phyloP scores from a whole-genome alignment of 2,113 vertebrate genomes.

The Calidris pugnax region DNA sequence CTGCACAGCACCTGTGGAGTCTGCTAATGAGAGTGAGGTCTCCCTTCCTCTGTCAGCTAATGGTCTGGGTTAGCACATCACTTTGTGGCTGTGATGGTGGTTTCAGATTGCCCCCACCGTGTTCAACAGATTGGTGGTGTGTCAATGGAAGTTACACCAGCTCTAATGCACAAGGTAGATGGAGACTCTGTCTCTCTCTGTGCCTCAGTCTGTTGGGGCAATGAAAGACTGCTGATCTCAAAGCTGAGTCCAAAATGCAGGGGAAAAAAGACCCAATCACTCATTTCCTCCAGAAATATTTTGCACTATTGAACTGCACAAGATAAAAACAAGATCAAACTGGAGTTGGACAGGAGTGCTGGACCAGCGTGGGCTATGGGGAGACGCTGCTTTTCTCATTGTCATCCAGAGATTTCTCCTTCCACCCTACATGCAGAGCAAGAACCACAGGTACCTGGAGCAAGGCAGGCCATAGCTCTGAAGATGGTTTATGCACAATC shows the following conservation, averaged over 20 bases:
- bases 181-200: background rate
- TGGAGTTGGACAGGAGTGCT: background rate
- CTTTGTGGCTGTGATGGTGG: background rate
- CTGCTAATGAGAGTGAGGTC: background rate
- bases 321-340: background rate
- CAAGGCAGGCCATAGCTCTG: background rate
- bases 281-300: background rate
- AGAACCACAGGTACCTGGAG: background rate
- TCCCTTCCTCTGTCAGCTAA: background rate
- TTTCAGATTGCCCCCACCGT: background rate
- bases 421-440: background rate
- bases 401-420: background rate
- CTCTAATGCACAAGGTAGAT: background rate
- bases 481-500: background rate
- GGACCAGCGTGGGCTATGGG: accelerated
- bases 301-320: background rate
- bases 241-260: background rate
- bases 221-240: background rate
- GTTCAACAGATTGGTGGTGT: background rate
- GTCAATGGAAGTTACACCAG: background rate
- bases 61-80: background rate
- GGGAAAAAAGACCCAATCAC: background rate
- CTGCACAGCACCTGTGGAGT: background rate
- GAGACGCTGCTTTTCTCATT: background rate
- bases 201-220: background rate